A percentile compares a stretch with the other conserved stretches of the same genome.
phyloP scores from a whole-genome alignment of 2,888 invertebrate species.

The Apotomis turbidana region DNA sequence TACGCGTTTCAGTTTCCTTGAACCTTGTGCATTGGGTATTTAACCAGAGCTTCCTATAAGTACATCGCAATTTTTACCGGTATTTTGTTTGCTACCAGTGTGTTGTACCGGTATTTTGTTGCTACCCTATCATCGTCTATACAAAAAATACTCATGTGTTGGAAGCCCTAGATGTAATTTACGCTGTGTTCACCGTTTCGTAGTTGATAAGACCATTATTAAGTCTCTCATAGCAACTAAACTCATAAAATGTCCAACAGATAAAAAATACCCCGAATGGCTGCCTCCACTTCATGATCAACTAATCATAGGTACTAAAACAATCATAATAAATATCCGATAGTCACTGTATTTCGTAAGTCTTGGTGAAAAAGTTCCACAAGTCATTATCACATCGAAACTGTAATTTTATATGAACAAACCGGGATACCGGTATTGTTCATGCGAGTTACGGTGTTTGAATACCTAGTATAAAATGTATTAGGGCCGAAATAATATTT shows the following conservation, averaged over 20 bases:
- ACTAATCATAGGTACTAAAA: conserved; percentile 40
- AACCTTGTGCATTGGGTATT: too few relatives aligned
- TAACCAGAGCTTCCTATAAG: too few relatives aligned
- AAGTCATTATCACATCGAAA: too few relatives aligned
- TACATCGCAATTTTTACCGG: too few relatives aligned
- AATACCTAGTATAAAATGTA: too few relatives aligned
- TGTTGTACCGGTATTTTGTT: too few relatives aligned
- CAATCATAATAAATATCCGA: conserved; percentile 30
- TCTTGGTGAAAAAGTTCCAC: conserved; percentile 3
- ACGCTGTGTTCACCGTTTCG: background rate
- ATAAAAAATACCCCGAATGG: conserved; percentile 42
- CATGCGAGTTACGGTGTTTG: background rate
- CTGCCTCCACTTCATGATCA: conserved; percentile 40
- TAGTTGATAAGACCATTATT: conserved; percentile 12
- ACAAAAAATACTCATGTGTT: too few relatives aligned
- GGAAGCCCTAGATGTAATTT: too few relatives aligned
- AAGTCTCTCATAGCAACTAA: conserved; percentile 13
- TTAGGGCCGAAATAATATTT: too few relatives aligned
- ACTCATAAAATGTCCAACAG: conserved; percentile 35
- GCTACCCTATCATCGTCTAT: too few relatives aligned
- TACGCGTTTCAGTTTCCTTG: too few relatives aligned
- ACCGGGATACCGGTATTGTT: background rate
- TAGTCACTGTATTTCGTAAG: conserved; percentile 4
- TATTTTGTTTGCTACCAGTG: too few relatives aligned
- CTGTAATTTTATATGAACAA: background rate